phyloP scores from a whole-genome alignment of 1,140 invertebrate genomes.

The Drosophila mojavensis region DNA sequence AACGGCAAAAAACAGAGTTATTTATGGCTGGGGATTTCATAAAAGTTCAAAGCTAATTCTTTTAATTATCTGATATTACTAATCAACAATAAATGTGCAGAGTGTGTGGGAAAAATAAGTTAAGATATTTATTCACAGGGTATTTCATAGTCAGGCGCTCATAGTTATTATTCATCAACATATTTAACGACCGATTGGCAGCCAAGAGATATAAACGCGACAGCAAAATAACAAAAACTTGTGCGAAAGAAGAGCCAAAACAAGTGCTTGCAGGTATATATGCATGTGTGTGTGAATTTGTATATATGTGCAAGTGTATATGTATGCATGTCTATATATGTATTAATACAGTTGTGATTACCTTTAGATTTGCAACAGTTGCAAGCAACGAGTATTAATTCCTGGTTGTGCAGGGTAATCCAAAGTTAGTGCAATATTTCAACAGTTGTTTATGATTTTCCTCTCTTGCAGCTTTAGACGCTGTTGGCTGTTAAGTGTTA shows the following conservation, averaged over 20 bases:
- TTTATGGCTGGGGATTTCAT: too few species aligned
- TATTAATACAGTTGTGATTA: constrained; percentile 24
- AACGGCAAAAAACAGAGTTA: too few species aligned
- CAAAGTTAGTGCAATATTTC: constrained; percentile 38
- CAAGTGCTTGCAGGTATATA: not conserved
- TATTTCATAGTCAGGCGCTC: not conserved
- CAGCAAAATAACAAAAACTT: constrained; percentile 3
- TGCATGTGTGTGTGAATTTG: not conserved
- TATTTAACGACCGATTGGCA: constrained; percentile 7
- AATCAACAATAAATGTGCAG: too few species aligned
- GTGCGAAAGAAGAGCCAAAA: constrained; percentile 6
- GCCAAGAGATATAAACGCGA: constrained; percentile 1
- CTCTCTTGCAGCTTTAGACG: constrained; percentile 2
- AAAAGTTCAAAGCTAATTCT: too few species aligned
- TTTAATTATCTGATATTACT: too few species aligned
- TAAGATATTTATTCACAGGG: not conserved
- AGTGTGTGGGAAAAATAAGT: too few species aligned
- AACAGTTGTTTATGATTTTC: constrained; percentile 17
- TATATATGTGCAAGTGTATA: not conserved
- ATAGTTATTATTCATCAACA: not conserved
- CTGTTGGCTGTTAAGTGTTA: constrained; percentile 10
- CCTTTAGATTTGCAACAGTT: constrained; percentile 36
- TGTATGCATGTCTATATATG: not conserved
- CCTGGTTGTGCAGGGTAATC: constrained; percentile 39
- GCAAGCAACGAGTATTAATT: constrained; percentile 36